A percentile compares a stretch with the other conserved stretches of the same genome.
Conservation (phyloP, 2,888 invertebrate genomes). For the Sarcophaga variegata region DNA sequence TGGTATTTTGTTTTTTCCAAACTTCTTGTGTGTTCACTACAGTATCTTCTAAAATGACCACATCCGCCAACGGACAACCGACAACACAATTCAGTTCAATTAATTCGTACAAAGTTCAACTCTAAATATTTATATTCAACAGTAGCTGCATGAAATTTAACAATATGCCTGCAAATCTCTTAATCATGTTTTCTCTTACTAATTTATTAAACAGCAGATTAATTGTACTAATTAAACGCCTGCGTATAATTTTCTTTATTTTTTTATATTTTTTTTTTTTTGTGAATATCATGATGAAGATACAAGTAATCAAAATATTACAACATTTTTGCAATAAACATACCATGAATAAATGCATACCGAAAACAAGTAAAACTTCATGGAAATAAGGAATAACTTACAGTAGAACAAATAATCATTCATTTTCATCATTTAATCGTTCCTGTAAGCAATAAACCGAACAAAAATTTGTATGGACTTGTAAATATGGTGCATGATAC, state of each 20-base stretch:
- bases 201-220: conserved; percentile 78
- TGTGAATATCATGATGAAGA: conserved; percentile 27
- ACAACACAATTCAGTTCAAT: conserved; percentile 28
- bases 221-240: conserved; percentile 81
- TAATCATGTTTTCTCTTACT: conserved; percentile 67
- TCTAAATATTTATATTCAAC: conserved; percentile 14
- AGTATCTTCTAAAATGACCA: neutral
- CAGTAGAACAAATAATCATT: neutral
- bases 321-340: conserved; percentile 54
- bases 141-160: conserved; percentile 2
- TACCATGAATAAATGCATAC: conserved; percentile 63
- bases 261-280: conserved; percentile 18
- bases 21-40: conserved; percentile 12
- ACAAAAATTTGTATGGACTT: neutral
- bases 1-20: neutral
- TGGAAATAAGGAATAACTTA: neutral
- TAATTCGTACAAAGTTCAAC: conserved; percentile 53
- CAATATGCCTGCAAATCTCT: conserved; percentile 55
- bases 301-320: conserved; percentile 65
- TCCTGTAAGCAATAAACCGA: no score
- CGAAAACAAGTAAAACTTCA: conserved; percentile 55
- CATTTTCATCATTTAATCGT: no score
- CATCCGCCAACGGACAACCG: neutral
- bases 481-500: no score
- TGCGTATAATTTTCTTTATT: conserved; percentile 27